phyloP scores from a whole-genome alignment of 2,797 vertebrate genomes.

The Melanotaenia maccullochi region DNA sequence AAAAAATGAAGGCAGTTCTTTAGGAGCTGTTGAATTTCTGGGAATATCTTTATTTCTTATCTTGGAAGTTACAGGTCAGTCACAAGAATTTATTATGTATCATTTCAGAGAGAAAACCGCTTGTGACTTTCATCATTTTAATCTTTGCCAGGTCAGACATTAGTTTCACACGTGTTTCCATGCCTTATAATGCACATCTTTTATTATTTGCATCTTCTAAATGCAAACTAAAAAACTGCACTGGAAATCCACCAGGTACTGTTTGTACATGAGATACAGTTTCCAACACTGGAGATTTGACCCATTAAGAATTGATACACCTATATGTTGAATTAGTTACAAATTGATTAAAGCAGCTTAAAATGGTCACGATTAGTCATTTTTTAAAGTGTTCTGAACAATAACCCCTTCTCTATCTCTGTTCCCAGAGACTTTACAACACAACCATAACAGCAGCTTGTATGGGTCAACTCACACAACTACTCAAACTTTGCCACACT shows the following conservation, averaged over 20 bases:
- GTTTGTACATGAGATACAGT: background rate
- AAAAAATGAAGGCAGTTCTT: too few species aligned
- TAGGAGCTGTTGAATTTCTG: too few species aligned
- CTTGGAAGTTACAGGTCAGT: too few species aligned
- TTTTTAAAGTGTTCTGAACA: background rate
- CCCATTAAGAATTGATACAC: background rate
- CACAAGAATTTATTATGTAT: too few species aligned
- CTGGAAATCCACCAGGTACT: background rate
- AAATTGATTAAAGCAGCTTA: background rate
- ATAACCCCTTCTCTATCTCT: constrained; percentile 5
- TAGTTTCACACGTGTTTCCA: background rate
- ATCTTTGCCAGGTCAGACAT: background rate
- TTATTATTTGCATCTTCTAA: background rate
- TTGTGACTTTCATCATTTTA: background rate
- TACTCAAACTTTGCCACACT: constrained; percentile 43
- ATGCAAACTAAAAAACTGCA: background rate
- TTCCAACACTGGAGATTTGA: background rate
- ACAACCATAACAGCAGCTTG: constrained; percentile 42
- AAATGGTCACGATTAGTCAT: background rate
- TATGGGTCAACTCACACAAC: constrained; percentile 54
- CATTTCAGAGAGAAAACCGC: too few species aligned
- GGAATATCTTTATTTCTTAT: too few species aligned
- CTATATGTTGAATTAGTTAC: background rate
- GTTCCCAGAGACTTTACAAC: constrained; percentile 28
- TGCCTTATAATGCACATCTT: background rate